Evolutionary conservation across 2,888 invertebrate species (phyloP), one percentile per base, ranked within the genome.

Genomic region (Stomorhina lunata): DNA sequence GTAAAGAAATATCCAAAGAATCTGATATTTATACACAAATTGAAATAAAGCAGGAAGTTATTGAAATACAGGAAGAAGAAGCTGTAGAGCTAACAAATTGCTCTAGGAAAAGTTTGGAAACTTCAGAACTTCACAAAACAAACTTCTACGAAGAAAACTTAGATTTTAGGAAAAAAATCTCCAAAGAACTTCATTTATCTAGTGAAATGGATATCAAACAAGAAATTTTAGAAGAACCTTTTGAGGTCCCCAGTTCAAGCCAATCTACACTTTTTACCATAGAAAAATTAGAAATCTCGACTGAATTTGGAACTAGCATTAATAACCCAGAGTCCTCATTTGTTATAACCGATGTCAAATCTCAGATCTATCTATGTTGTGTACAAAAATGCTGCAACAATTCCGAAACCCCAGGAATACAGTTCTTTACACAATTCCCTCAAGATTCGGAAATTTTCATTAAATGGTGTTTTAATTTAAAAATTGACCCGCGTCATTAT

Each of bases 391-490:
- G 86, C 17, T 45, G 5, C 20, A 80, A 73, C 29, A 84, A 66
- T 34, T 79, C 84, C 0, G 73, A 71, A 22, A 65, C 73, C 0
- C 37, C 61, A 4, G 71, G 77, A 37, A 72, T 85, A 17, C 78
- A 80, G 40, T 71, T 86, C 17, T 85, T 84, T 34, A 82, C 80
- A 7, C 81, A 84, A 75, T 85, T 85, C 55, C 85, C 84, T 5
- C 72, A 71, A 2, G 85, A 85, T 68, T 84, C 84, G 32, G 85
- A 86, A 65, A 81, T 86, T 22, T 85, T 86, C 43, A 85, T 85
- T 20, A 86, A 86, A 80, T 86, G 86, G 86, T 86, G 86, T 83
- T 85, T 84, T 37, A 85, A 85, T 77, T 69, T 86, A 20, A 85
- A 86, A 84, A 84, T 86, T 25, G 85, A 86, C 81, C 85, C 85